A percentile compares a stretch with the other conserved stretches of the same genome.
These are phyloP conservation scores for Phyllopteryx taeniolatus DNA, from an alignment of 2,113 vertebrate species.

Conservation along the genomic window DNA sequence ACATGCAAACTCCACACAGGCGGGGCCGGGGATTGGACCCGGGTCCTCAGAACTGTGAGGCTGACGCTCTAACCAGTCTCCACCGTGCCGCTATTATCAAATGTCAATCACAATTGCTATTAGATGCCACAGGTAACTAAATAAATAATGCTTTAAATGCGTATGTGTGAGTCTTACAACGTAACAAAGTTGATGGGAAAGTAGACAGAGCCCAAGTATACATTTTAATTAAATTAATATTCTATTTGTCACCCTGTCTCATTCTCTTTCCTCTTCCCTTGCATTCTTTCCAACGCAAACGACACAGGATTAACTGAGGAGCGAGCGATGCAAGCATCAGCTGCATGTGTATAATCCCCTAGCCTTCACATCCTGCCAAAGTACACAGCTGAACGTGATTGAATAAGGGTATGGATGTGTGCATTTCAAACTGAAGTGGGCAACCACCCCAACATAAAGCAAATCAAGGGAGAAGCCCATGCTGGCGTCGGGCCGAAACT, in stretches of 20 bases:
- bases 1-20: too few species aligned
- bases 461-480: conserved; percentile 16
- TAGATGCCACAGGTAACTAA: not conserved
- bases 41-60: too few species aligned
- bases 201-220: conserved; percentile 21
- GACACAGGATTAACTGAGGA: conserved; percentile 64
- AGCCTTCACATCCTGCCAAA: conserved; percentile 64
- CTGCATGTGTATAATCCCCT: conserved; percentile 60
- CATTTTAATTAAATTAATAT: conserved; percentile 52
- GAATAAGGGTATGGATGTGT: conserved; percentile 30
- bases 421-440: conserved; percentile 22
- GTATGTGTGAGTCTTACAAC: conserved; percentile 2
- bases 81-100: too few species aligned
- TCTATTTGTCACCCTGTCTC: conserved; percentile 35
- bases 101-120: too few species aligned
- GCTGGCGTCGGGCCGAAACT: too few species aligned
- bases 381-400: conserved; percentile 42
- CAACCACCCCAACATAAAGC: conserved; percentile 7
- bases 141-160: conserved; percentile 18
- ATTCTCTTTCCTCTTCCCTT: conserved; percentile 9
- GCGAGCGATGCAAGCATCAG: conserved; percentile 56
- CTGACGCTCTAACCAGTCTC: too few species aligned
- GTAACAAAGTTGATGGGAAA: conserved; percentile 12
- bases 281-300: conserved; percentile 57
- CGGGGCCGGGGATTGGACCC: too few species aligned